Base-by-base conservation (phyloP, 2,797 vertebrate species). In the Apodemus agrarius region DNA sequence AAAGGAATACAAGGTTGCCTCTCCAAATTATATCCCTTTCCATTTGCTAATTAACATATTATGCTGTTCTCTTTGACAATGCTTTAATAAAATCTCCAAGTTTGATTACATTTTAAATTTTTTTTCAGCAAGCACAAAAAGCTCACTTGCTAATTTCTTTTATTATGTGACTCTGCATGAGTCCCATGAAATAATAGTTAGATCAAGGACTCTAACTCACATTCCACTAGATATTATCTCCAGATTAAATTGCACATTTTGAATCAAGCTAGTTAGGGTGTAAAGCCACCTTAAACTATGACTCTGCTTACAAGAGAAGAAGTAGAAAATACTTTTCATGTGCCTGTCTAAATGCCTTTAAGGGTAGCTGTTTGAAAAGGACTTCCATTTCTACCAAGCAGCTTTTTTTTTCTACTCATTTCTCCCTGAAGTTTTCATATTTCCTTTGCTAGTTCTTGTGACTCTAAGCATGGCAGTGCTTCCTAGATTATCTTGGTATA, bases 21-120 rank as follows among this genome's bases (percentile, higher is more conserved):
- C 3, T 85, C 2, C 14, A 93, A 90, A 92, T 94, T 92, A 67
- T 31, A 82, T 84, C 67, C 4, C 31, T 59, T 75, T 95, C 93
- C 11, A 63, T 63, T 69, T 80, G 34, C 9, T 80, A 84, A 81
- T 46, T 83, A 89, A 95, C 82, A 59, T 29, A 84, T 59, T 49
- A 90, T 52, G 9, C 26, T 83, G 5, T 67, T 19, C 49, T 76
- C 40, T 96, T 97, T 91, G 76, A 12, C 31, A 82, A 78, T 92
- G 82, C 95, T 79, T 24, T 96, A 85, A 96, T 91, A 95, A 87
- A 80, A 96, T 93, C 54, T 29, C 1, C 89, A 80, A 88, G 43
- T 67, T 43, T 93, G 61, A 1, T 57, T 57, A 37, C 49, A 46
- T 96, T 37, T 8, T 43, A 95, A 94, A 49, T 19, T 86, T 92